Evolutionary conservation across 1,140 invertebrate species (phyloP).

Genomic region (Drosophila nikananu): DNA sequence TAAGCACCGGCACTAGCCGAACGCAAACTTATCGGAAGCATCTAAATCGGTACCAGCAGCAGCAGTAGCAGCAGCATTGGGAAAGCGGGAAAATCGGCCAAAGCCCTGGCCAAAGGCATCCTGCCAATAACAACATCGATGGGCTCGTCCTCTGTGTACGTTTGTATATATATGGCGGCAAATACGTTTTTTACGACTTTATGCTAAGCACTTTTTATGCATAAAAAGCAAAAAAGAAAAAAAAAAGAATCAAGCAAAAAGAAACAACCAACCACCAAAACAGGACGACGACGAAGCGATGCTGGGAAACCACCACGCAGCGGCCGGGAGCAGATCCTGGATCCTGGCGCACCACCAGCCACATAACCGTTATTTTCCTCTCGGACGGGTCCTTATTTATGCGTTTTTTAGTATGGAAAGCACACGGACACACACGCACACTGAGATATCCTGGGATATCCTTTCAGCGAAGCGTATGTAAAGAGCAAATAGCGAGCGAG

Average conservation of each 20-base stretch:
- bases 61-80: not conserved
- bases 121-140: conserved; percentile 74
- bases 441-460: conserved; percentile 44
- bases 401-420: conserved; percentile 83
- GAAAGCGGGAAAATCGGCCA: conserved; percentile 22
- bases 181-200: conserved; percentile 84
- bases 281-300: conserved; percentile 16
- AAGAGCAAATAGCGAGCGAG: conserved; percentile 48
- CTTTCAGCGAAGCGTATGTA: conserved; percentile 70
- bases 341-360: conserved; percentile 33
- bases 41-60: conserved; percentile 63
- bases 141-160: conserved; percentile 33
- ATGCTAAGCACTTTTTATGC: conserved; percentile 83
- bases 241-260: conserved; percentile 12
- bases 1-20: conserved; percentile 66
- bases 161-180: conserved; percentile 60
- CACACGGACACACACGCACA: conserved; percentile 38
- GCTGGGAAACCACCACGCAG: conserved; percentile 47
- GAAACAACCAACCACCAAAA: conserved; percentile 69
- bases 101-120: conserved; percentile 54
- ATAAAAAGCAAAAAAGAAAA: conserved; percentile 64
- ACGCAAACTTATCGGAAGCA: conserved; percentile 68
- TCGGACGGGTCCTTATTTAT: conserved; percentile 73
- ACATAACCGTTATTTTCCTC: conserved; percentile 76
- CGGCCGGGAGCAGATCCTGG: conserved; percentile 3